These are phyloP conservation scores for Ahaetulla prasina DNA, from an alignment of 2,113 vertebrate species.

Conservation along the genomic window DNA sequence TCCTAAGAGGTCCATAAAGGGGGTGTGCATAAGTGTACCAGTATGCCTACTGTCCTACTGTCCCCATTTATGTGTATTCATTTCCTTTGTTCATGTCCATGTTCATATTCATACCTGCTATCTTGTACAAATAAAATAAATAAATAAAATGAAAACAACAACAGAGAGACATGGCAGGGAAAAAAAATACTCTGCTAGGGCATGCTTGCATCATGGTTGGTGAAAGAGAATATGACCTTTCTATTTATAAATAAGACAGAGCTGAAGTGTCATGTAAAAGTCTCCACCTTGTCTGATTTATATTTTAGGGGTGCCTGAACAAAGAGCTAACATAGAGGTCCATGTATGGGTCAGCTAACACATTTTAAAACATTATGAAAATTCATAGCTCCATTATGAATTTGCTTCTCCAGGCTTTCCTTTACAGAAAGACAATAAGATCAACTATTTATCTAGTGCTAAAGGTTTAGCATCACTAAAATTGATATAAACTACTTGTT, in stretches of 20 bases:
- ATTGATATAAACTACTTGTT: accelerated
- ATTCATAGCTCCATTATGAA: background rate
- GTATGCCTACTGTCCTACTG: no score
- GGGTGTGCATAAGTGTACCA: no score
- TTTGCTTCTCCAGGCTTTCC: background rate
- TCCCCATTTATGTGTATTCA: no score
- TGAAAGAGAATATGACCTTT: background rate
- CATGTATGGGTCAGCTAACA: background rate
- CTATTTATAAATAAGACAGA: background rate
- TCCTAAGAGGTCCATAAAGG: no score
- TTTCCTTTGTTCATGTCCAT: no score
- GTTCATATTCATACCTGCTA: no score
- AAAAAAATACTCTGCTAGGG: background rate
- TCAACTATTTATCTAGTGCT: background rate
- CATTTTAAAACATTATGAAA: background rate
- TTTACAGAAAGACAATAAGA: background rate
- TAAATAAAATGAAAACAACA: background rate
- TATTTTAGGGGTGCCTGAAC: background rate
- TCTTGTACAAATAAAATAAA: no score
- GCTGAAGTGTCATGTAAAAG: background rate
- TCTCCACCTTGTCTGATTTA: background rate
- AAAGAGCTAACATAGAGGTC: background rate
- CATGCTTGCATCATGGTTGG: background rate
- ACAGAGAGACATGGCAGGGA: background rate
- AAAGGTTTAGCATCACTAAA: background rate